Evolutionary conservation across 2,797 vertebrate species (phyloP), one percentile per base, ranked within the genome.

Genomic region (Thunnus albacares): DNA sequence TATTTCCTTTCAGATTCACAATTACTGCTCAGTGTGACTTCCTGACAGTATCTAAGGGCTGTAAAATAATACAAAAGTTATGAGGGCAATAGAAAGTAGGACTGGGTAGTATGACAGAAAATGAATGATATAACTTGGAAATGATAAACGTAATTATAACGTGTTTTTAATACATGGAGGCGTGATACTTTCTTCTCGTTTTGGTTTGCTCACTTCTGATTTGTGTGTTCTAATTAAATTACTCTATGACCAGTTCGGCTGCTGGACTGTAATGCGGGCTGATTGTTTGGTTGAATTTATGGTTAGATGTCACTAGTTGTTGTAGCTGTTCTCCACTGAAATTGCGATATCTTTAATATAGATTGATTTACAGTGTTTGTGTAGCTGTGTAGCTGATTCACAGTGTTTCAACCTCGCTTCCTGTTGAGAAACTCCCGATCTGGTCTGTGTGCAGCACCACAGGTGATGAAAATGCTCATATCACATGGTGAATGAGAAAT

Each of bases 391-490:
- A 33, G 30, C 30, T 12, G 38, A 38, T 12, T 11, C 38, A 38
- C 38, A 17, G 5, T 18, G 5, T 49, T 49, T 18, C 45, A 9
- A 45, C 38, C 22, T 57, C 33, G 3, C 30, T 56, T 49, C 60
- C 64, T 74, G 64, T 33, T 43, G 45, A 62, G 6, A 52, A 72
- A 30, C 14, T 13, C 66, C 45, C 33, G 26, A 67, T 66, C 26
- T 11, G 20, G 13, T 45, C 12, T 35, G 26, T 24, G 47, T 8
- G 17, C 1, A 53, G 24, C 41, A 0, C 24, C 58, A 35, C 28
- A 38, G 47, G 28, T 38, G n/a, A 45, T 33, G 24, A 28, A 63
- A 14, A 55, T 18, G 52, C n/a, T 20, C 1, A 35, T 35, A 53
- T 66, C 20, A 33, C 15, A 53, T 5, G 18, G 8, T 12, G 13